Base-by-base conservation (phyloP, 1,140 invertebrate species). In the Drosophila pallidifrons region DNA sequence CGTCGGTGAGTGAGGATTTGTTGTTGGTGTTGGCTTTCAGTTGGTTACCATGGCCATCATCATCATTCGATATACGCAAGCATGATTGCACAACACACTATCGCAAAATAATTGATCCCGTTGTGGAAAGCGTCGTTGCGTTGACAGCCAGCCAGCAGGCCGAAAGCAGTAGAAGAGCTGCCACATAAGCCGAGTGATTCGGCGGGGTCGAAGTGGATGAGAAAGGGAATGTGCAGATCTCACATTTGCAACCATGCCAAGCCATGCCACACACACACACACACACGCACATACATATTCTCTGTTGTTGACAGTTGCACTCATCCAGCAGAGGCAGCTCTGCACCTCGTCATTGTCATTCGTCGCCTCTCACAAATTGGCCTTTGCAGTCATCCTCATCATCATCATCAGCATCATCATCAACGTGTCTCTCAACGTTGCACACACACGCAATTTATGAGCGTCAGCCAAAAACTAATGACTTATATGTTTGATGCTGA, bases 71-170 rank as follows among this genome's bases (percentile, higher is more conserved):
- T 68, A 61, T 45, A 61, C 58, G 65, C 52, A 75, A 61, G 67
- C 71, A 79, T 82, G 82, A 86, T 86, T 87, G 82, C 79, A 49
- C 57, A 74, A 74, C 57, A 74, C 69, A 64, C 69, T 66, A 72
- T 69, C 57, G 60, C 61, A 88, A 87, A 87, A 87, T 87, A 87
- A 87, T 87, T 88, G 82, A 87, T 87, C 82, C 82, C 83, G 88
- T 87, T 86, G 82, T 86, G 82, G 81, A 80, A 59, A 59, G 54
- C 55, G 46, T 47, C 69, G 73, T 80, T 88, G 79, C 67, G 82
- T 82, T 87, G 83, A 87, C 82, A 88, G 69, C 46, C 43, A 64
- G 72, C 38, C 43, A 64, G 72, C 38, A 55, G 13, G 8, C 52
- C 7, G 35, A 38, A 55, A 15, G 25, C 25, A 49, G 16, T 2